phyloP scores from a whole-genome alignment of 2,113 vertebrate species.

The Planiliza haematocheilus region DNA sequence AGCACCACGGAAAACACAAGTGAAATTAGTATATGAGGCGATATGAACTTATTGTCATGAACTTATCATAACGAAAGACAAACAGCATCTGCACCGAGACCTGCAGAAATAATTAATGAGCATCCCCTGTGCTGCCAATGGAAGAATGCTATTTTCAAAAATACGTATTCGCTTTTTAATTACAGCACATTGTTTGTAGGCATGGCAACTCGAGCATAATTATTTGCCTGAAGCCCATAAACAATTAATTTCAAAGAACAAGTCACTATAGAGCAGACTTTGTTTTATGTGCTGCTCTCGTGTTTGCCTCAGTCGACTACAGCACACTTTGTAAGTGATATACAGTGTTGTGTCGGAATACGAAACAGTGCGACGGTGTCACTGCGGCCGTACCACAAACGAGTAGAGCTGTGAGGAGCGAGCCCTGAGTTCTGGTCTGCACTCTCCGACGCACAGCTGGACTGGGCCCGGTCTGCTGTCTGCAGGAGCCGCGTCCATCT shows the following conservation, averaged over 20 bases:
- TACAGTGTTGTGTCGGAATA: not conserved
- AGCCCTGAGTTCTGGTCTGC: conserved; percentile 93
- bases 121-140: conserved; percentile 6
- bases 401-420: conserved; percentile 91
- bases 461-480: conserved; percentile 89
- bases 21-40: not conserved
- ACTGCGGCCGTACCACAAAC: conserved; percentile 90
- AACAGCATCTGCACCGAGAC: conserved; percentile 13
- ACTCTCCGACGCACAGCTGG: conserved; percentile 94
- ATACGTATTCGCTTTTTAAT: conserved; percentile 39
- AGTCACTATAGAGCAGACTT: conserved; percentile 22
- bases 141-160: conserved; percentile 31
- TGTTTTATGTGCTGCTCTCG: not conserved
- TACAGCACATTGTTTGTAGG: conserved; percentile 12
- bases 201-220: conserved; percentile 30
- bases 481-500: conserved; percentile 89
- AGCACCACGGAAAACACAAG: not conserved
- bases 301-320: not conserved
- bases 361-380: not conserved
- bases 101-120: conserved; percentile 1
- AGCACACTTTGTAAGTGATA: not conserved
- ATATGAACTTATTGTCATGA: not conserved
- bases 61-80: conserved; percentile 17
- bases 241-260: conserved; percentile 20
- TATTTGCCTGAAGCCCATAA: conserved; percentile 26